Base-by-base conservation (phyloP, 2,888 invertebrate species). In the Diogma glabrata region DNA sequence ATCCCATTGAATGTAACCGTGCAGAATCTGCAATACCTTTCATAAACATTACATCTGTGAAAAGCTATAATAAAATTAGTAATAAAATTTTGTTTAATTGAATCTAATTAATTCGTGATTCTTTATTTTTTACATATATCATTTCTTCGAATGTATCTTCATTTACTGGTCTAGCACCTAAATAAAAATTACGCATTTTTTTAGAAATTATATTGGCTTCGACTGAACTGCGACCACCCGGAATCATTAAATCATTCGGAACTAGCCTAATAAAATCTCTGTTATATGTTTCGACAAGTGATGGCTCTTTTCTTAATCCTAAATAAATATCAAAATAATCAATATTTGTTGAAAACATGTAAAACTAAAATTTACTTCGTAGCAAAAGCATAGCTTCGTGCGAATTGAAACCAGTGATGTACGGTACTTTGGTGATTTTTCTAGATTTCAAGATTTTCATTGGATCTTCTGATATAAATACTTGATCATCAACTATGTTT, bases 351-450 rank as follows among this genome's bases (percentile, higher is more conserved):
- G 36, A 60, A 62, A 53, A 54, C 14, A 20, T 40, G 17, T 17
- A 8, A 9, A 17, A 19, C 3, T 23, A 19, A 9, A 17, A 53
- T 72, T 73, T 60, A 79, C 78, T 71, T 70, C 76, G 65, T 50
- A 78, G 74, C n/a, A 79, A 70, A 26, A 79, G 71, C 61, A 79
- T 74, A n/a, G 80, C 81, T 58, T 82, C 82, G 56, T 81, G 76
- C 1, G 78, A 77, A 53, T 80, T 81, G 59, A 77, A 76, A 1
- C 82, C 82, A 1, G 77, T 75, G 55, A 82, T 72, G 58, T 79
- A 73, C 1, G 82, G 81, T 12, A 80, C 75, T 50, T 75, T 74
- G 19, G 72, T 71, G 16, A 76, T 76, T 1, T 62, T 62, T 47
- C 66, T 63, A 55, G 59, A 56, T 24, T 72, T 54, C 36, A 78